Conservation (phyloP, 2,888 invertebrate genomes). For the Pandemis heparana region DNA sequence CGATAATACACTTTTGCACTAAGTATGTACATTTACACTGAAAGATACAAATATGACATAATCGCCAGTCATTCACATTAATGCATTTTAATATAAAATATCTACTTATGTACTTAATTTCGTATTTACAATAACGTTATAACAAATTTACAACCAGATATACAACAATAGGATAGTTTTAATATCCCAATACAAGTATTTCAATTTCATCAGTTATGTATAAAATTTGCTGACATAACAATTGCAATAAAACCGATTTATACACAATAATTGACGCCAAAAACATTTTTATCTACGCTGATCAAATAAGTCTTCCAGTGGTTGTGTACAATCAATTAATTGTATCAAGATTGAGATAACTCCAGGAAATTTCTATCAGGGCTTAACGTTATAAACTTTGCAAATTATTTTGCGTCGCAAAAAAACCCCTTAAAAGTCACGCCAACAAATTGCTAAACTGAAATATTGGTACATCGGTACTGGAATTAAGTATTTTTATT, state of each 20-base stretch:
- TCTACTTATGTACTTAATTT: conserved; percentile 13
- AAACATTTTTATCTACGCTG: conserved; percentile 1
- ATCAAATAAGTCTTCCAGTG: neutral
- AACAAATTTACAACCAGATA: conserved; percentile 37
- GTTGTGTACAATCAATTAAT: neutral
- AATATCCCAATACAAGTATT: conserved; percentile 23
- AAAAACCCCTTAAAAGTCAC: neutral
- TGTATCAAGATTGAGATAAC: neutral
- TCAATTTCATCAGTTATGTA: neutral
- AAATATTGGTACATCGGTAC: neutral
- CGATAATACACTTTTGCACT: neutral
- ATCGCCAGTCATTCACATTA: conserved; percentile 1
- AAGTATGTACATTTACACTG: neutral
- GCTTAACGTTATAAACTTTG: conserved; percentile 2
- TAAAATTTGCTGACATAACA: conserved; percentile 33
- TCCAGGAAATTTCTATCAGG: neutral
- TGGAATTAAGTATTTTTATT: conserved; percentile 12
- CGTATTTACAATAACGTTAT: conserved; percentile 23
- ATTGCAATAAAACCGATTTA: conserved; percentile 20
- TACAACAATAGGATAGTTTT: conserved; percentile 20
- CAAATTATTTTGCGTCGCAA: conserved; percentile 4
- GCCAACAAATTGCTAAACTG: neutral
- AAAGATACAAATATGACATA: neutral
- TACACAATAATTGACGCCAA: conserved; percentile 31
- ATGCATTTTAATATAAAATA: conserved; percentile 23